Evolutionary conservation across 1,140 invertebrate species (phyloP), one percentile per base, ranked within the genome.

Genomic region (Pogonognathellus flavescens): DNA sequence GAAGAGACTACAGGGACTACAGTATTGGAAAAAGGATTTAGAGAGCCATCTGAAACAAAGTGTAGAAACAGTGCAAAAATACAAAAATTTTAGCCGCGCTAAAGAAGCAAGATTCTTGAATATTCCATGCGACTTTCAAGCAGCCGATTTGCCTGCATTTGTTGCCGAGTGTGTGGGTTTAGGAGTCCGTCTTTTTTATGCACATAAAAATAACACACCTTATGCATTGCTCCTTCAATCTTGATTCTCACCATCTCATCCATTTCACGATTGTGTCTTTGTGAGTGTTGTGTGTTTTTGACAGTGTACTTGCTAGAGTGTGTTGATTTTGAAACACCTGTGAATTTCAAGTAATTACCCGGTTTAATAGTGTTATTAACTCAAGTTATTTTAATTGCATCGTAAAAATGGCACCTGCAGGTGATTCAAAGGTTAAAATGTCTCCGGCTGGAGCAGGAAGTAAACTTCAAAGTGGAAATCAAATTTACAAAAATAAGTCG

Each of bases 361-460:
- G 11, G 53, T 14, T 16, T 55, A 55, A 55, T 1, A 55, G 1
- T 1, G 16, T 55, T 55, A 14, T 16, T 5, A 14, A 55, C 53
- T 55, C 2, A 55, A 55, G 3, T 55, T 55, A 11, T 55, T 16
- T 55, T 9, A 62, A 62, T 62, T 62, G 16, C 59, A 20, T 62
- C 14, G 9, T 50, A 76, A 41, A 10, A 76, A 76, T 76, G 70
- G 70, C 70, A 14, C 70, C 70, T 49, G 50, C 50, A 97, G 0
- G 97, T 97, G 86, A 98, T 94, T 86, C 97, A 90, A 0, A 94
- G 93, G 91, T 98, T 97, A 49, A 98, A 93, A 76, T 55, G 20
- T 66, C 18, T 80, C 60, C 66, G 4, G 49, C 76, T 20, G 59
- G 57, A n/a, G 22, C 49, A 2, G 55, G 16, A 10, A 16, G n/a